Evolutionary conservation across 1,140 invertebrate genomes (phyloP), one percentile per base, ranked within the genome.

Genomic region (Spodoptera frugiperda): DNA sequence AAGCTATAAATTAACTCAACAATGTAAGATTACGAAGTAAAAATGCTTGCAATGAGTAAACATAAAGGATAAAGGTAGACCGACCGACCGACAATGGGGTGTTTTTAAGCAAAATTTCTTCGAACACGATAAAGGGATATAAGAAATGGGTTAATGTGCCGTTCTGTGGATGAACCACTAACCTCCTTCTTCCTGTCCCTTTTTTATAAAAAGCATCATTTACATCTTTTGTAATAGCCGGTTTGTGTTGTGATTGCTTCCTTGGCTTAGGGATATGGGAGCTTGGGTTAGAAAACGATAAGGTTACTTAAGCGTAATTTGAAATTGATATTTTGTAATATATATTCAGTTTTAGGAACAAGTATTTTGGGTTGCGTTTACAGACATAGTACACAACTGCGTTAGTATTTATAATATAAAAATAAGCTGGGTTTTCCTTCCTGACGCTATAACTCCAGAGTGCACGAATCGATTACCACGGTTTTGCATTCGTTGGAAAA

Each of bases 31-130:
- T 39, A 6, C 6, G 33, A 57, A 55, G 53, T 11, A 19, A 25
- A 21, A 12, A 14, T 57, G 19, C 54, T 14, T 17, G 11, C 25
- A 25, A 25, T 57, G 21, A 57, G 54, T 57, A 57, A 57, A 57
- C 54, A 57, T 14, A 21, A 57, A 57, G 11, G 54, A 57, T 39
- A 39, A 25, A 57, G 54, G 54, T 14, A 30, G 19, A 21, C 25
- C 21, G 14, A 14, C 19, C n/a, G n/a, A n/a, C n/a, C n/a, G n/a
- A 17, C 9, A 21, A 21, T 25, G 21, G 54, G 21, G 54, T 57
- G 25, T 57, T 57, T 57, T 57, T 25, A 25, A 21, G 11, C 54
- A 30, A 57, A 57, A 57, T 57, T 39, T 57, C 54, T 57, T 12
- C 30, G 21, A 25, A 57, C 11, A 14, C 54, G 54, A 57, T 57